These are phyloP conservation scores for Luperina nickerlii DNA, from an alignment of 2,888 invertebrate species.

Conservation along the genomic window DNA sequence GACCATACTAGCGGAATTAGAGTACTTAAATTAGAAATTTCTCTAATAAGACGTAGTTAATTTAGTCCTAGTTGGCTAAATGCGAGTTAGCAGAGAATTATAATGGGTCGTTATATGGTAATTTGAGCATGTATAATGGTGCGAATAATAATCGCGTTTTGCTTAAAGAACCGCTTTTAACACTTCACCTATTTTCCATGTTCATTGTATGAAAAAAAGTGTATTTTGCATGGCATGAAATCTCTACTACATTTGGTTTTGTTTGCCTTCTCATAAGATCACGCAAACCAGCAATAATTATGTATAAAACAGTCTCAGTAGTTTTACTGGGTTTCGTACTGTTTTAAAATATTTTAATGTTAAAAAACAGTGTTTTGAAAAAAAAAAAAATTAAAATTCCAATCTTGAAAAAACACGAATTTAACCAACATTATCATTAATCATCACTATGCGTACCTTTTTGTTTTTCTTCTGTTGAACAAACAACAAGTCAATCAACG, in stretches of 20 bases:
- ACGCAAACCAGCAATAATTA: neutral
- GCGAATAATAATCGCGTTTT: constrained; percentile 39
- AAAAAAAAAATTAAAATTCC: too few species aligned
- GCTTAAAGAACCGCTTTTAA: constrained; percentile 30
- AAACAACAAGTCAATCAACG: too few species aligned
- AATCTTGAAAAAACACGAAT: neutral
- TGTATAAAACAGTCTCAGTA: too few species aligned
- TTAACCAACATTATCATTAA: neutral
- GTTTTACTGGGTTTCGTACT: too few species aligned
- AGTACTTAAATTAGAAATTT: constrained; percentile 17
- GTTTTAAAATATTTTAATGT: too few species aligned
- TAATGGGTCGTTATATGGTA: constrained; percentile 49
- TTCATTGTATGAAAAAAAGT: constrained; percentile 23
- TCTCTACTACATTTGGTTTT: constrained; percentile 1
- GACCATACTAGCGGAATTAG: neutral
- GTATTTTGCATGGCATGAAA: neutral
- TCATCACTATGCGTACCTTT: too few species aligned
- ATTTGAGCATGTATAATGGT: constrained; percentile 51
- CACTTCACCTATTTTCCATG: constrained; percentile 23
- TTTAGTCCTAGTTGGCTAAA: constrained; percentile 12
- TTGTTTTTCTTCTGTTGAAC: neutral
- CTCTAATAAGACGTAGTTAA: constrained; percentile 29
- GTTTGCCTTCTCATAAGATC: neutral
- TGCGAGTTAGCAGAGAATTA: constrained; percentile 36
- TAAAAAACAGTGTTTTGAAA: too few species aligned